Evolutionary conservation across 2,888 invertebrate species (phyloP).

Genomic region (Teleogryllus oceanicus): DNA sequence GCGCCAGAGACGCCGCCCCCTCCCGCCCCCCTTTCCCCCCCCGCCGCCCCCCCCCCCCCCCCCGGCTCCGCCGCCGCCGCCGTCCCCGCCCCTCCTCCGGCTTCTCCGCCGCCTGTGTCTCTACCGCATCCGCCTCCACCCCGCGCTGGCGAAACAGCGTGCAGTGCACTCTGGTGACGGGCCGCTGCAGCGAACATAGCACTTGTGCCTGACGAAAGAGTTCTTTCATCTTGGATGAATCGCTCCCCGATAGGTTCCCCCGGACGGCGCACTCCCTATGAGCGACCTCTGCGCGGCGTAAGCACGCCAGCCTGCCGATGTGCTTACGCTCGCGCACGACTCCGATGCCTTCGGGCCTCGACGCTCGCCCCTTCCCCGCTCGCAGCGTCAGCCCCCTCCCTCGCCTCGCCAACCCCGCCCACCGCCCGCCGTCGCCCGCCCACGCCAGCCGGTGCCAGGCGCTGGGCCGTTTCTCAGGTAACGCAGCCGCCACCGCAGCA

Average conservation of each 20-base stretch:
- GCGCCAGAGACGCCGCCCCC: not conserved
- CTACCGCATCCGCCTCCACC: not conserved
- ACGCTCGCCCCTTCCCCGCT: too few species aligned
- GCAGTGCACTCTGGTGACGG: not conserved
- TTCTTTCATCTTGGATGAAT: not conserved
- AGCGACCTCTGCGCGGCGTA: not conserved
- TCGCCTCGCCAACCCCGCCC: too few species aligned
- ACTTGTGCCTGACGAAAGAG: conserved; percentile 1
- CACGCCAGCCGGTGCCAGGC: too few species aligned
- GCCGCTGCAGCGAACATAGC: not conserved
- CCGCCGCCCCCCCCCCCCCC: not conserved
- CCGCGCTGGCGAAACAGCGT: not conserved
- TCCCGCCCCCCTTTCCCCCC: not conserved
- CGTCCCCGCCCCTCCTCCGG: not conserved
- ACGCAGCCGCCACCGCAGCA: too few species aligned
- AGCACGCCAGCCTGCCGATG: not conserved
- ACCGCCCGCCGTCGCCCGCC: too few species aligned
- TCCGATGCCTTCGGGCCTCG: too few species aligned
- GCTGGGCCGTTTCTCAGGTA: too few species aligned
- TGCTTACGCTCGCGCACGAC: not conserved
- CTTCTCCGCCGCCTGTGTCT: too few species aligned
- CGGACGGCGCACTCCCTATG: not conserved
- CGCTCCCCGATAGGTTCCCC: not conserved
- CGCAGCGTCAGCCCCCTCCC: too few species aligned
- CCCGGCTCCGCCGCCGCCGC: not conserved